Conservation (phyloP, 2,113 vertebrate species). For the Sprattus sprattus region DNA sequence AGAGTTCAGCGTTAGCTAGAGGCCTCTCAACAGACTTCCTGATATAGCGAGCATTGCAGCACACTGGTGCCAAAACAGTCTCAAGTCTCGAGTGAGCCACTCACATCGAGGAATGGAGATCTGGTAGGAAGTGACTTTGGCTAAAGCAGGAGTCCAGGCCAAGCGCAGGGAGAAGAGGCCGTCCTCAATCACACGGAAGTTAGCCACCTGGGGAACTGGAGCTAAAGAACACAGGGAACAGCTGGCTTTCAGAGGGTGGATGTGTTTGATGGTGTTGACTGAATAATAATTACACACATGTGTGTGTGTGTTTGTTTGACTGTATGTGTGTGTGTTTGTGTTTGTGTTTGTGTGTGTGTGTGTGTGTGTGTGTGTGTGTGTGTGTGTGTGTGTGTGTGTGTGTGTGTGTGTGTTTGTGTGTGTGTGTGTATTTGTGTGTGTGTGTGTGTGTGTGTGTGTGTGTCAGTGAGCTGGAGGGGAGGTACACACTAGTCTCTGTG, state of each 20-base stretch:
- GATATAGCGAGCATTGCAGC: neutral
- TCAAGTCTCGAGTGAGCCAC: slow-evolving; percentile 29
- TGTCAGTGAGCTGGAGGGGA: neutral
- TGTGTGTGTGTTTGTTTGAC: neutral
- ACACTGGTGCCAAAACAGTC: neutral
- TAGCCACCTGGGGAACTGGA: slow-evolving; percentile 76
- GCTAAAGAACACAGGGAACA: slow-evolving; percentile 60
- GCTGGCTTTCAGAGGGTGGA: too few relatives aligned
- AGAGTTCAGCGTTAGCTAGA: neutral
- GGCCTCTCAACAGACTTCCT: neutral
- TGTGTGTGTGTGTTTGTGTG: neutral
- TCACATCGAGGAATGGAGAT: slow-evolving; percentile 83
- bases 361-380: neutral
- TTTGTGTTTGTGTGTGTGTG: neutral
- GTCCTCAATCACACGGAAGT: slow-evolving; percentile 86
- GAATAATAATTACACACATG: too few relatives aligned
- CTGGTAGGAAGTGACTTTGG: slow-evolving; percentile 78
- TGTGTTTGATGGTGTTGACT: too few relatives aligned
- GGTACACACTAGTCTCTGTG: slow-evolving; percentile 75
- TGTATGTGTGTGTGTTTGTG: neutral
- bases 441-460: neutral
- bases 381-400: neutral
- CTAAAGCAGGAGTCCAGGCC: slow-evolving; percentile 78
- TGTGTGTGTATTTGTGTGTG: neutral
- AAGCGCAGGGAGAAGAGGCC: slow-evolving; percentile 80